These are phyloP conservation scores for Cyprinus carpio DNA, from an alignment of 2,113 vertebrate species.

Conservation along the genomic window DNA sequence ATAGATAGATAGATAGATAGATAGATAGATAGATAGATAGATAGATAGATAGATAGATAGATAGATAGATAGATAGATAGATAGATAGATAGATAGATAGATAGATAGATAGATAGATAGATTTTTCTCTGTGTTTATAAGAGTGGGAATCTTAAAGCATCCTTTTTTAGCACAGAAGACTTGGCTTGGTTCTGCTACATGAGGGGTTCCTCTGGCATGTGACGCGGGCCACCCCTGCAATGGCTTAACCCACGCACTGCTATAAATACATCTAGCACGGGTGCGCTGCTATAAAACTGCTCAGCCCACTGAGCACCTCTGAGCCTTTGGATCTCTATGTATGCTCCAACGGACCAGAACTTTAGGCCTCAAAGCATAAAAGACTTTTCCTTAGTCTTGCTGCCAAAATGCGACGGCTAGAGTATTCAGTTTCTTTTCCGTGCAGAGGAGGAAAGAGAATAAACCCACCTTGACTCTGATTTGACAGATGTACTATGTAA, in stretches of 20 bases:
- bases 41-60: background rate
- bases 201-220: conserved; percentile 68
- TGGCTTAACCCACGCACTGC: conserved; percentile 74
- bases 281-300: conserved; percentile 66
- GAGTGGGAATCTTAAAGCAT: conserved; percentile 17
- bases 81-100: background rate
- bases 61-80: background rate
- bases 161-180: conserved; percentile 57
- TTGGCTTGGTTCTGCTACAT: conserved; percentile 68
- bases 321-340: conserved; percentile 44
- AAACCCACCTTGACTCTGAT: background rate
- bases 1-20: background rate
- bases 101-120: too few relatives aligned
- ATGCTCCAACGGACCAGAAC: conserved; percentile 28
- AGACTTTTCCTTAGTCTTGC: background rate
- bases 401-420: background rate
- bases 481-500: conserved; percentile 10
- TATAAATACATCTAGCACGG: conserved; percentile 74
- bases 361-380: conserved; percentile 7
- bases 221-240: conserved; percentile 71
- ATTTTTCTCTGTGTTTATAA: background rate
- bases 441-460: background rate
- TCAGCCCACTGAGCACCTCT: conserved; percentile 62
- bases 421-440: background rate
- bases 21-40: too few relatives aligned